A percentile compares a stretch with the other conserved stretches of the same genome.
These are phyloP conservation scores for Hozukius guyotensis DNA, from an alignment of 2,797 vertebrate species.

Conservation along the genomic window DNA sequence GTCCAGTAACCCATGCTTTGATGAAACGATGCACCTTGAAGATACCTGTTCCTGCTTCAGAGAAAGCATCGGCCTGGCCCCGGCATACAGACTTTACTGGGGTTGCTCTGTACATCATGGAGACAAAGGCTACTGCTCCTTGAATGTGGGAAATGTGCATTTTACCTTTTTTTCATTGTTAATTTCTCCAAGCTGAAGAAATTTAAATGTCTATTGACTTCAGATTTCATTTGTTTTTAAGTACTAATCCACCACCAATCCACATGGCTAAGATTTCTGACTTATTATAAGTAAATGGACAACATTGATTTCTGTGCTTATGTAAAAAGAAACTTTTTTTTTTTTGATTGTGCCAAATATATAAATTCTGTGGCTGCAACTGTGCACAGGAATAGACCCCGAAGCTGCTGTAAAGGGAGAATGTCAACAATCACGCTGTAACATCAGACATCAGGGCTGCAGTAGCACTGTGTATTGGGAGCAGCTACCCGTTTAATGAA, in stretches of 20 bases:
- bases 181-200: conserved; percentile 55
- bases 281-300: conserved; percentile 56
- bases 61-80: conserved; percentile 29
- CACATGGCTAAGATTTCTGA: conserved; percentile 44
- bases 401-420: conserved; percentile 61
- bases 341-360: conserved; percentile 84
- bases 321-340: conserved; percentile 43
- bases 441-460: conserved; percentile 42
- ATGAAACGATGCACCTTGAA: conserved; percentile 68
- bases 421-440: conserved; percentile 22
- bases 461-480: conserved; percentile 32
- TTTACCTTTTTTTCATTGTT: conserved; percentile 63
- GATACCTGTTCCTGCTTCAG: conserved; percentile 47
- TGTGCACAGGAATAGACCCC: conserved; percentile 49
- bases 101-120: conserved; percentile 41
- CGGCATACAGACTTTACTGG: conserved; percentile 48
- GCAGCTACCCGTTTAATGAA: conserved; percentile 39
- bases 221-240: conserved; percentile 75
- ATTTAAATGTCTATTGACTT: conserved; percentile 63
- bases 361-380: conserved; percentile 68
- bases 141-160: conserved; percentile 74
- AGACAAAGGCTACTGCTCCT: conserved; percentile 49
- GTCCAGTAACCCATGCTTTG: conserved; percentile 68
- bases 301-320: conserved; percentile 55
- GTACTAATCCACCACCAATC: conserved; percentile 68